A percentile compares a stretch with the other conserved stretches of the same genome.
phyloP scores from a whole-genome alignment of 2,113 vertebrate genomes.

The Strigops habroptila region DNA sequence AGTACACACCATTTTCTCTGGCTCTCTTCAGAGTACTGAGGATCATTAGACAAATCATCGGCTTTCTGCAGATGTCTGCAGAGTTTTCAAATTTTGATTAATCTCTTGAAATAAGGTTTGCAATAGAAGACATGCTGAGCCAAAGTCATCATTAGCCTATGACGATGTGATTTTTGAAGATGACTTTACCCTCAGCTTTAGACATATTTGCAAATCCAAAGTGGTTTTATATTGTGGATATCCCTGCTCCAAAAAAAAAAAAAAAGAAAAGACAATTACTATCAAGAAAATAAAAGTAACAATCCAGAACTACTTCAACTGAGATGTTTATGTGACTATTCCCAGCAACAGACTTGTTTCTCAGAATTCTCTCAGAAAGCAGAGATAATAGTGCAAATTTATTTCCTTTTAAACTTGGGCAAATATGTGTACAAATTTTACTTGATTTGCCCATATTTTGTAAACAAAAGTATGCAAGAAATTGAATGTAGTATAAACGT shows the following conservation, averaged over 20 bases:
- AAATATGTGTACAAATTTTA: neutral
- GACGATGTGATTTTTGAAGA: neutral
- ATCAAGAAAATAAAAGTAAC: neutral
- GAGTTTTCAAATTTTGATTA: neutral
- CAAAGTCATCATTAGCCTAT: neutral
- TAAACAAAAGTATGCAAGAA: neutral
- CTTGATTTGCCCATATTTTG: neutral
- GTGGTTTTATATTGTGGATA: neutral
- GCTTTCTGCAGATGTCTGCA: neutral
- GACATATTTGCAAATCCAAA: neutral
- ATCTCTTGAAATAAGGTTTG: neutral
- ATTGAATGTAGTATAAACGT: neutral
- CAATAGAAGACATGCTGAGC: neutral
- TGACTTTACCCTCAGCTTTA: neutral
- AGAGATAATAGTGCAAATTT: neutral
- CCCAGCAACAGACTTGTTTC: neutral
- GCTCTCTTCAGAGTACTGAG: neutral
- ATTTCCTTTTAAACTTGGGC: neutral
- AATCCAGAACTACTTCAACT: neutral
- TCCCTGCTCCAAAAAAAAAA: rapidly evolving
- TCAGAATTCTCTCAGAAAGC: neutral
- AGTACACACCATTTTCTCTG: neutral
- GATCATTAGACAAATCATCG: neutral
- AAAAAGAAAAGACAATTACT: neutral
- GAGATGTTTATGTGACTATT: neutral